Percentiles rank a stretch among this genome's conserved stretches.
These are phyloP conservation scores for Lydus trimaculatus DNA, from an alignment of 2,888 invertebrate genomes.

Conservation along the genomic window DNA sequence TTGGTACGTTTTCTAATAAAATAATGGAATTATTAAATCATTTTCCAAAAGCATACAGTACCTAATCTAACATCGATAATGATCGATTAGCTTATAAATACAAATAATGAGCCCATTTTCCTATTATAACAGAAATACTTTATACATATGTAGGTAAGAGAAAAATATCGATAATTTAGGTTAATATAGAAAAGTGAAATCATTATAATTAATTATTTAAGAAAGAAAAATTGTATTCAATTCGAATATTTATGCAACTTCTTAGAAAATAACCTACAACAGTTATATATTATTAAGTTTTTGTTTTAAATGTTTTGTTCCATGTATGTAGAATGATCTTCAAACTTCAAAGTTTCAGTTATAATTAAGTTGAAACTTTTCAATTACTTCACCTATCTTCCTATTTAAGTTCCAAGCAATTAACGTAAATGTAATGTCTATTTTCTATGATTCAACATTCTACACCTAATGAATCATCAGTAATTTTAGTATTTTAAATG, in stretches of 20 bases:
- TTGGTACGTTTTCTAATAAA: background rate
- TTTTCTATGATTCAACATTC: background rate
- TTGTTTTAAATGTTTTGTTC: background rate
- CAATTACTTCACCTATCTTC: background rate
- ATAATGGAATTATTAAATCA: background rate
- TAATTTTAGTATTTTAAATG: background rate
- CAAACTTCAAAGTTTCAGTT: background rate
- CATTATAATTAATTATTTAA: background rate
- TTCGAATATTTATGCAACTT: no score
- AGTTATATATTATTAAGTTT: background rate
- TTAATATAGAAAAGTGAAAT: background rate
- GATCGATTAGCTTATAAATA: slow-evolving; percentile 1
- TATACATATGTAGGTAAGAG: background rate
- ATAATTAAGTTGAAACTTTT: background rate
- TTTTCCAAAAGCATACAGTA: background rate
- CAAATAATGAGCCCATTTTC: background rate
- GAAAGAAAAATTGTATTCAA: background rate
- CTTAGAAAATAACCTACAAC: no score
- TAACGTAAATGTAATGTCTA: background rate
- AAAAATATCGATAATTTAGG: background rate
- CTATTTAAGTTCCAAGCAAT: background rate
- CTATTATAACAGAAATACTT: background rate
- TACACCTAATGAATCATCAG: background rate
- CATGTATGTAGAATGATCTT: no score
- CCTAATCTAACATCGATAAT: slow-evolving; percentile 2